Percentiles rank a stretch among this genome's conserved stretches.
Evolutionary conservation across 2,888 invertebrate genomes (phyloP).

Genomic region (Hypselothyrea guttata): DNA sequence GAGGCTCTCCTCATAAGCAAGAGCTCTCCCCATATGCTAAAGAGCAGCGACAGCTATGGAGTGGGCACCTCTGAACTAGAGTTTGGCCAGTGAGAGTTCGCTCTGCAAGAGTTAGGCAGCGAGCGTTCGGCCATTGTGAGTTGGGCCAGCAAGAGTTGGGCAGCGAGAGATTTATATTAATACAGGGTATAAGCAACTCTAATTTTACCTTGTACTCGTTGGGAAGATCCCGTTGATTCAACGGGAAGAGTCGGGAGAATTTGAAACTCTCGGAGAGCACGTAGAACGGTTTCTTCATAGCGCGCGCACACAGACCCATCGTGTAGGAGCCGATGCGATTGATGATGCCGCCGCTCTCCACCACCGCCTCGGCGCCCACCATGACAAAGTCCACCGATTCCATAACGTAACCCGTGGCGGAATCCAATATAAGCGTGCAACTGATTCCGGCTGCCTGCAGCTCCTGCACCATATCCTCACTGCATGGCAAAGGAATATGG

Average conservation of each 20-base stretch:
- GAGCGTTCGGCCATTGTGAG: too few species aligned
- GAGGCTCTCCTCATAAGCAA: too few species aligned
- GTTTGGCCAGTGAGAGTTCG: too few species aligned
- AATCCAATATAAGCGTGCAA: constrained; percentile 93
- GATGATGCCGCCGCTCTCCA: constrained; percentile 98
- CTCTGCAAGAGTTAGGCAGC: too few species aligned
- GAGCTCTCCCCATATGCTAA: too few species aligned
- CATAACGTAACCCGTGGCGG: constrained; percentile 96
- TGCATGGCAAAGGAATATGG: too few species aligned
- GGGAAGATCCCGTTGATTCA: constrained; percentile 95
- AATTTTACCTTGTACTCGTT: constrained; percentile 90
- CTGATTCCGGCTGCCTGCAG: constrained; percentile 89
- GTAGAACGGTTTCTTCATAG: constrained; percentile 97
- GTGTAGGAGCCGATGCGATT: constrained; percentile 95
- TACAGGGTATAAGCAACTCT: too few species aligned
- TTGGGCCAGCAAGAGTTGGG: too few species aligned
- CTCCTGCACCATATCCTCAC: constrained; percentile 88
- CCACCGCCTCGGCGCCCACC: constrained; percentile 98
- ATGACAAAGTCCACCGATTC: constrained; percentile 97
- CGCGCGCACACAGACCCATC: constrained; percentile 91
- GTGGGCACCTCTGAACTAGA: too few species aligned
- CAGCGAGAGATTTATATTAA: not conserved
- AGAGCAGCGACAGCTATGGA: too few species aligned
- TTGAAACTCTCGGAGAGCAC: constrained; percentile 99
- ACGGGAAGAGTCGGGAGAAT: constrained; percentile 95